Evolutionary conservation across 2,797 vertebrate species (phyloP).

Genomic region (Sebastes matsubarae): DNA sequence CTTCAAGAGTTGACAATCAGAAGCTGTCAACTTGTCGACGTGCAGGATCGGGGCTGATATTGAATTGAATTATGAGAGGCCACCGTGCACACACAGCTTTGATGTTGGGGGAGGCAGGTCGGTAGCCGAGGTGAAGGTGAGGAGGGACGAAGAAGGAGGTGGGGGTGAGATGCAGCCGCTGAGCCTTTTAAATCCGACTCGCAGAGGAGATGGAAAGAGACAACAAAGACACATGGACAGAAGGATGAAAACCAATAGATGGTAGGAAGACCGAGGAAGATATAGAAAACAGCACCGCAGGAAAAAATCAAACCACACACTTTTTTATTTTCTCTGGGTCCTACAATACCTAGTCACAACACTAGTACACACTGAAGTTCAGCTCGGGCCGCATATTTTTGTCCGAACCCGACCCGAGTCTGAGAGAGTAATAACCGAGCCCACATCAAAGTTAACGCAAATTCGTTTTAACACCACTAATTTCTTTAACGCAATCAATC

Average conservation of each 20-base stretch:
- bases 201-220: constrained; percentile 19
- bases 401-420: too few relatives aligned
- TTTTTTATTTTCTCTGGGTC: neutral
- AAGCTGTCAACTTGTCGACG: constrained; percentile 51
- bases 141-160: neutral
- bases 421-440: too few relatives aligned
- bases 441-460: too few relatives aligned
- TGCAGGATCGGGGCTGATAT: constrained; percentile 30
- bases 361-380: neutral
- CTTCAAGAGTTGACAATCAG: constrained; percentile 31
- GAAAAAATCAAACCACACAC: neutral
- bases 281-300: neutral
- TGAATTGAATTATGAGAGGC: constrained; percentile 62
- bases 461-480: too few relatives aligned
- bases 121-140: constrained; percentile 52
- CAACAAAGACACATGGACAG: constrained; percentile 1
- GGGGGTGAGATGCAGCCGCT: neutral
- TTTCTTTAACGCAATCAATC: too few relatives aligned
- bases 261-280: accelerated
- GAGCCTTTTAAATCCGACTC: constrained; percentile 46
- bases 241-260: neutral
- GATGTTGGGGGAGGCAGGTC: constrained; percentile 28
- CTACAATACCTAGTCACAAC: accelerated
- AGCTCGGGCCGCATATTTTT: accelerated
- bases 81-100: constrained; percentile 16